Percentiles rank a stretch among this genome's conserved stretches.
phyloP scores from a whole-genome alignment of 2,113 vertebrate species.

The Dasyprocta punctata region DNA sequence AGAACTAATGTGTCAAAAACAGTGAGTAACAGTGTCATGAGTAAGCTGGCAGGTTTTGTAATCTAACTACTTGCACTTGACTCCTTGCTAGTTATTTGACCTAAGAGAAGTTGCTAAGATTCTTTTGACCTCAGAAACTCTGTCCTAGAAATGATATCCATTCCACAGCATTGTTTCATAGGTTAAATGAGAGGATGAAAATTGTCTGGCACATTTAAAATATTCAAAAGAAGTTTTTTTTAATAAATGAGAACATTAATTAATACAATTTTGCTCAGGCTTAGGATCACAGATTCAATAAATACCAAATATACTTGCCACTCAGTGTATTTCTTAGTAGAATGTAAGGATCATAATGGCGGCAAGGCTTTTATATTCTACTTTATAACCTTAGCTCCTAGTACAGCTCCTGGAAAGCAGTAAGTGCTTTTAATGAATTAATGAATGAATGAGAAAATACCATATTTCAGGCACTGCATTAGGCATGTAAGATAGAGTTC shows the following conservation, averaged over 20 bases:
- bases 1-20: neutral
- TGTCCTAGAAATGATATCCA: slow-evolving; percentile 30
- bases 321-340: neutral
- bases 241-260: slow-evolving; percentile 42
- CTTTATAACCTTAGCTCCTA: neutral
- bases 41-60: neutral
- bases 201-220: slow-evolving; percentile 23
- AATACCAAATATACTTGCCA: neutral
- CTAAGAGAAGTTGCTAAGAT: slow-evolving; percentile 20
- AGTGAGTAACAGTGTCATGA: neutral
- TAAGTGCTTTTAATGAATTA: neutral
- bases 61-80: slow-evolving; percentile 3
- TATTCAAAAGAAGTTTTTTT: slow-evolving; percentile 32
- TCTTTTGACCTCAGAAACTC: neutral
- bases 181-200: slow-evolving; percentile 7
- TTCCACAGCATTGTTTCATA: slow-evolving; percentile 7
- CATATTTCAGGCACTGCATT: neutral
- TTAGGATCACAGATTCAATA: neutral
- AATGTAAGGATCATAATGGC: neutral
- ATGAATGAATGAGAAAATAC: slow-evolving; percentile 17
- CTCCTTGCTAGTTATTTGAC: slow-evolving; percentile 22
- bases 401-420: neutral
- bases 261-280: neutral
- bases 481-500: neutral
- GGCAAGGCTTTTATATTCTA: neutral